These are phyloP conservation scores for Huso huso DNA, from an alignment of 2,797 vertebrate genomes.

Conservation along the genomic window DNA sequence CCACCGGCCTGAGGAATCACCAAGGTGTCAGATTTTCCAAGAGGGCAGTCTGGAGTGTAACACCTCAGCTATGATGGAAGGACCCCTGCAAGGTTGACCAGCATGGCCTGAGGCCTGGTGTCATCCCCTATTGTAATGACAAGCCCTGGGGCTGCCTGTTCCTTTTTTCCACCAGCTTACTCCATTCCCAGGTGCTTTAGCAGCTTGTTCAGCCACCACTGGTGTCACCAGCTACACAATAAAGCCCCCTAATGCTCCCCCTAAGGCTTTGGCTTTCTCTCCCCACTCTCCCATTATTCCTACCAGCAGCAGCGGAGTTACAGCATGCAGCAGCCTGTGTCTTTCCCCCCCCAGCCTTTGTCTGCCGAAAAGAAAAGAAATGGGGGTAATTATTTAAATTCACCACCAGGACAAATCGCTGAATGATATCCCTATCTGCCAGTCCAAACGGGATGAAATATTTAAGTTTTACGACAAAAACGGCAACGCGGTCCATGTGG, in stretches of 20 bases:
- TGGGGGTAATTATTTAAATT: slow-evolving; percentile 66
- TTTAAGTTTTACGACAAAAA: slow-evolving; percentile 66
- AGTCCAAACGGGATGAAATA: slow-evolving; percentile 45
- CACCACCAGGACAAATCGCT: slow-evolving; percentile 72
- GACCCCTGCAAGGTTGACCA: slow-evolving; percentile 35
- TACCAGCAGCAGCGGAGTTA: slow-evolving; percentile 35
- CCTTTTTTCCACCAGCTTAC: slow-evolving; percentile 35
- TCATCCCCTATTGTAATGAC: slow-evolving; percentile 56
- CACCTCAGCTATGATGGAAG: slow-evolving; percentile 50
- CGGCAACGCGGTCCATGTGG: slow-evolving; percentile 75
- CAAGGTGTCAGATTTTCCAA: slow-evolving; percentile 49
- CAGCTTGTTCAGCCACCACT: slow-evolving; percentile 20
- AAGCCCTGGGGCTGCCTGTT: slow-evolving; percentile 57
- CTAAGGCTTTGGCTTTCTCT: slow-evolving; percentile 23
- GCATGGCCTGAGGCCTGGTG: slow-evolving; percentile 45
- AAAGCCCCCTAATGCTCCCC: slow-evolving; percentile 26
- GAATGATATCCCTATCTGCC: slow-evolving; percentile 60
- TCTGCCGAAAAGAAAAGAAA: slow-evolving; percentile 51
- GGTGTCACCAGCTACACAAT: slow-evolving; percentile 18
- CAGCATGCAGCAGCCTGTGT: slow-evolving; percentile 36
- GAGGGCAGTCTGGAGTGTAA: slow-evolving; percentile 41
- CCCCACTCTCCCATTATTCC: slow-evolving; percentile 26
- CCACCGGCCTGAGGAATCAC: slow-evolving; percentile 50
- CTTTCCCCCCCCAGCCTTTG: slow-evolving; percentile 49
- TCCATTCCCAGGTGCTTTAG: slow-evolving; percentile 52